Conservation (phyloP, 1,140 invertebrate species). For the Sesamia nonagrioides region DNA sequence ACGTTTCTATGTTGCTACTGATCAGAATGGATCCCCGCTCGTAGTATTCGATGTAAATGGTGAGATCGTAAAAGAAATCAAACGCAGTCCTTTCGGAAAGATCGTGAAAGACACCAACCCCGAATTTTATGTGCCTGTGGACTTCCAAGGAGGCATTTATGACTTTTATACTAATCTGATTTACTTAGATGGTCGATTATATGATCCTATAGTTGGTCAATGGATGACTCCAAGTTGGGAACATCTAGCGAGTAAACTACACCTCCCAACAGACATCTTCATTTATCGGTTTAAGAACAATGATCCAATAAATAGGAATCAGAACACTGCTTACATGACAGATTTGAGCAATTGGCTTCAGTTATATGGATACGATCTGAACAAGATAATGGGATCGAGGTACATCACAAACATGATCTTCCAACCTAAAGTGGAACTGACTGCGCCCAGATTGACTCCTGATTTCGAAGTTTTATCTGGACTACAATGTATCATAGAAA, state of each 20-base stretch:
- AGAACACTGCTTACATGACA: constrained; percentile 93
- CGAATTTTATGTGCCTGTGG: constrained; percentile 96
- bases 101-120: constrained; percentile 96
- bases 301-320: constrained; percentile 95
- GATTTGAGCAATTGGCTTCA: constrained; percentile 95
- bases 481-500: constrained; percentile 95
- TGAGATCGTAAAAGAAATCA: constrained; percentile 96
- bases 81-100: constrained; percentile 96
- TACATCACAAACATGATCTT: constrained; percentile 93
- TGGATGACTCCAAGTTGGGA: constrained; percentile 98
- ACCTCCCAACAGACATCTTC: constrained; percentile 95
- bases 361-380: constrained; percentile 95
- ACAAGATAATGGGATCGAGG: constrained; percentile 94
- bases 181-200: constrained; percentile 94
- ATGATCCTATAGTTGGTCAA: constrained; percentile 97
- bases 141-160: constrained; percentile 96
- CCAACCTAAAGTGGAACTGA: constrained; percentile 92
- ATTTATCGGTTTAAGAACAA: constrained; percentile 97
- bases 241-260: constrained; percentile 93
- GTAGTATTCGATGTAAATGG: constrained; percentile 97
- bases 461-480: constrained; percentile 96
- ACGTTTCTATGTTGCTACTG: constrained; percentile 96
- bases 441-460: constrained; percentile 92
- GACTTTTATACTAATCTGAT: constrained; percentile 95
- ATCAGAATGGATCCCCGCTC: constrained; percentile 97